Evolutionary conservation across 2,888 invertebrate genomes (phyloP).

Genomic region (Phlogophora meticulosa): DNA sequence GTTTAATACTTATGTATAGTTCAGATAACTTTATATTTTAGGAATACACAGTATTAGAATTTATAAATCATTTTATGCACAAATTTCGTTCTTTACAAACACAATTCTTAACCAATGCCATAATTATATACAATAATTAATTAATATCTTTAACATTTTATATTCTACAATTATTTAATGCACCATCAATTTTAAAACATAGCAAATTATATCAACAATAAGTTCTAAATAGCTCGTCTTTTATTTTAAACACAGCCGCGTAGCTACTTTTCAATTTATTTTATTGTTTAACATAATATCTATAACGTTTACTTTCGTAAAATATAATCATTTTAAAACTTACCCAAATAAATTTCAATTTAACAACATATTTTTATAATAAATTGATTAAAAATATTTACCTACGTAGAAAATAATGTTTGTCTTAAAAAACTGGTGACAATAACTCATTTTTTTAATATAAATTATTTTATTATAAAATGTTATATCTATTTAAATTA

Average conservation of each 20-base stretch:
- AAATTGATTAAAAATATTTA: neutral
- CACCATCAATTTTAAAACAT: constrained; percentile 73
- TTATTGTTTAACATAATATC: constrained; percentile 9
- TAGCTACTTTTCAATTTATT: constrained; percentile 41
- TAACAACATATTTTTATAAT: no score
- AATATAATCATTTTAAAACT: neutral
- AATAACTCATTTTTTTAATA: neutral
- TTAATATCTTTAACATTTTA: constrained; percentile 57
- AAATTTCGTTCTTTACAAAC: constrained; percentile 28
- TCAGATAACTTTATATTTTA: neutral
- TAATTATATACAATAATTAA: constrained; percentile 56
- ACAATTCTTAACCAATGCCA: constrained; percentile 24
- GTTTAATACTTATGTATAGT: neutral
- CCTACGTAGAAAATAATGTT: no score
- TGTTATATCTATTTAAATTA: constrained; percentile 10
- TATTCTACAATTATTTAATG: constrained; percentile 70
- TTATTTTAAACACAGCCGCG: constrained; percentile 63
- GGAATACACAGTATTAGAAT: constrained; percentile 21
- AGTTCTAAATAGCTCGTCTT: constrained; percentile 43
- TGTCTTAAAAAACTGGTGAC: neutral
- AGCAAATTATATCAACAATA: constrained; percentile 57
- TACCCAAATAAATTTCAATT: neutral
- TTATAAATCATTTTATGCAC: constrained; percentile 12
- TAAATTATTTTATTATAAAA: constrained; percentile 4
- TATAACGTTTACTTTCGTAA: neutral